Base-by-base conservation (phyloP, 2,888 invertebrate genomes). In the Meteorus colon region DNA sequence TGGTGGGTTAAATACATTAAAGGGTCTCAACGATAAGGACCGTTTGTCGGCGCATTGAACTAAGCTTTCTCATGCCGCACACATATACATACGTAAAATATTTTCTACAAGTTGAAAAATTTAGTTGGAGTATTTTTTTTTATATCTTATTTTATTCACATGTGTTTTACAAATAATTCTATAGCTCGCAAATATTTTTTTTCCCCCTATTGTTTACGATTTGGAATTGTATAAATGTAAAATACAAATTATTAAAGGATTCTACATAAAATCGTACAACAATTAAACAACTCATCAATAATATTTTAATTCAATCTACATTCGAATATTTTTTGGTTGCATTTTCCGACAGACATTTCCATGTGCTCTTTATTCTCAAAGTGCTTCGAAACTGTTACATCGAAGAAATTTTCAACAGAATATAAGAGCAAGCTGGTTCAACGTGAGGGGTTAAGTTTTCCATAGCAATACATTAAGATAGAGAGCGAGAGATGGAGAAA, bases 1-100 rank as follows among this genome's bases (percentile, higher is more conserved):
- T 82, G 83, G 82, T 85, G 87, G 88, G 88, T 87, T 88, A 88
- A 88, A 87, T 85, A 86, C 88, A 88, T 87, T 88, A 88, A 87
- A 88, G 86, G 86, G 87, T 88, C 86, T 87, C 81, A 82, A 85
- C 83, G 85, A 75, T 76, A 78, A 82, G 86, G 87, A 83, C 86
- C 86, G 87, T 88, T 88, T 88, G 88, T 88, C 85, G 85, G 82
- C 55, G 55, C 83, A 80, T 82, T 83, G 85, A 83, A 84, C 82
- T 85, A 82, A 81, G 80, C 82, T 82, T 81, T 78, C 73, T 75
- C 48, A 37, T 41, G 51, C 69, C 69, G 34, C 31, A 31, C 65
- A 12, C 34, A 31, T 41, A 60, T 34, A 63, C 19, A 48, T 34
- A 69, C 34, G n/a, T 55, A 24, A 55, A 55, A 55, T 55, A 69